These are phyloP conservation scores for Spheniscus humboldti DNA, from an alignment of 2,797 vertebrate genomes.

Conservation along the genomic window DNA sequence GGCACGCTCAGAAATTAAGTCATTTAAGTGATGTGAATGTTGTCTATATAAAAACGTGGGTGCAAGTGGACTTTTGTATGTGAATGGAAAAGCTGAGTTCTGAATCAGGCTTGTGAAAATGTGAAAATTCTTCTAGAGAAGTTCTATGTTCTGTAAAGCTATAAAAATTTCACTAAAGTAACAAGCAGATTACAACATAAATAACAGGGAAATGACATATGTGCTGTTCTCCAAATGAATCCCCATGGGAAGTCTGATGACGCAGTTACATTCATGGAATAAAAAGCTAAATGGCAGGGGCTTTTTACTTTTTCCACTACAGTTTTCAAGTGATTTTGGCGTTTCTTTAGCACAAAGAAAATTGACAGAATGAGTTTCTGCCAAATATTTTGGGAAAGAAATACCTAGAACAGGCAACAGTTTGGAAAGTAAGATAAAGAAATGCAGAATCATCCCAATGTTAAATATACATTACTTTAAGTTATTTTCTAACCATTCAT, in stretches of 20 bases:
- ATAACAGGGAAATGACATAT: neutral
- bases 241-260: conserved; percentile 7
- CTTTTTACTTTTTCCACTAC: neutral
- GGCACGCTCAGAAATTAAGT: neutral
- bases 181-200: neutral
- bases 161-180: neutral
- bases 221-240: neutral
- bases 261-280: conserved; percentile 25
- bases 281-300: neutral
- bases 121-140: neutral
- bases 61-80: neutral
- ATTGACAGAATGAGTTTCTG: neutral
- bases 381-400: neutral
- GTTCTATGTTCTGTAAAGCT: neutral
- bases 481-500: neutral
- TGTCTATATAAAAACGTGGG: neutral
- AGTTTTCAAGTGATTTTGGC: neutral
- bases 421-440: neutral
- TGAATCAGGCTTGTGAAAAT: neutral
- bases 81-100: neutral
- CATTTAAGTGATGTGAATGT: neutral
- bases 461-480: neutral
- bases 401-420: neutral
- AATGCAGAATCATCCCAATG: neutral
- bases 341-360: neutral